Evolutionary conservation across 2,888 invertebrate species (phyloP).

Genomic region (Euplexia lucipara): DNA sequence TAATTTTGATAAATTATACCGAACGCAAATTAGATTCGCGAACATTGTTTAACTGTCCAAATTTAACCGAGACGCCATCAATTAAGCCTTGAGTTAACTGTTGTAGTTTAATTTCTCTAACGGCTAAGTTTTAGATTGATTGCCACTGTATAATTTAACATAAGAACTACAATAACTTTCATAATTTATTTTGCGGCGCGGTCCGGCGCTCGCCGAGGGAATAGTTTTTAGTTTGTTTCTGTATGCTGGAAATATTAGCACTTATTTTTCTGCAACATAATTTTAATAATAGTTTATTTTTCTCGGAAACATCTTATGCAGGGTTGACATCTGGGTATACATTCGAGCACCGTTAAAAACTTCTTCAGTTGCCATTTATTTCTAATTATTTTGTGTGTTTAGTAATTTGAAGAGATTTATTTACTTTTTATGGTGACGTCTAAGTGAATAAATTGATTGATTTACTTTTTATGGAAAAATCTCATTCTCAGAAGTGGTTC

Average conservation of each 20-base stretch:
- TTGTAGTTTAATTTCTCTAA: constrained; percentile 64
- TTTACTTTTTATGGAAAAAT: too few species aligned
- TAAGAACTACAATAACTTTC: constrained; percentile 48
- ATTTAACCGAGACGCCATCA: constrained; percentile 62
- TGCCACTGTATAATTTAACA: constrained; percentile 51
- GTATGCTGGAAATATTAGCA: not conserved
- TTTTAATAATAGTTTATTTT: too few species aligned
- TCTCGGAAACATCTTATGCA: too few species aligned
- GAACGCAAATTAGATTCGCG: constrained; percentile 59
- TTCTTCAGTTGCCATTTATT: too few species aligned
- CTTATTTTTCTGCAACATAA: not conserved
- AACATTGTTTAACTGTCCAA: constrained; percentile 64
- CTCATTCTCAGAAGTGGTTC: too few species aligned
- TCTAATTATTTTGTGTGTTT: too few species aligned
- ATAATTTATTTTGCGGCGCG: constrained; percentile 50
- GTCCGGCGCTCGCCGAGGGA: constrained; percentile 5
- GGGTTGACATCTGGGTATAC: too few species aligned
- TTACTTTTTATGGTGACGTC: too few species aligned
- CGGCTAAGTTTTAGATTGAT: constrained; percentile 66
- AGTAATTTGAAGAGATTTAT: too few species aligned
- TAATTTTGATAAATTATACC: constrained; percentile 64
- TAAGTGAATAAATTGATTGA: too few species aligned
- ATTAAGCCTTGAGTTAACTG: constrained; percentile 56
- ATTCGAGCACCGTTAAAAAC: too few species aligned
- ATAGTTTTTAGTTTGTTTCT: constrained; percentile 25